Evolutionary conservation across 1,140 invertebrate species (phyloP).

Genomic region (Heliconius congener): DNA sequence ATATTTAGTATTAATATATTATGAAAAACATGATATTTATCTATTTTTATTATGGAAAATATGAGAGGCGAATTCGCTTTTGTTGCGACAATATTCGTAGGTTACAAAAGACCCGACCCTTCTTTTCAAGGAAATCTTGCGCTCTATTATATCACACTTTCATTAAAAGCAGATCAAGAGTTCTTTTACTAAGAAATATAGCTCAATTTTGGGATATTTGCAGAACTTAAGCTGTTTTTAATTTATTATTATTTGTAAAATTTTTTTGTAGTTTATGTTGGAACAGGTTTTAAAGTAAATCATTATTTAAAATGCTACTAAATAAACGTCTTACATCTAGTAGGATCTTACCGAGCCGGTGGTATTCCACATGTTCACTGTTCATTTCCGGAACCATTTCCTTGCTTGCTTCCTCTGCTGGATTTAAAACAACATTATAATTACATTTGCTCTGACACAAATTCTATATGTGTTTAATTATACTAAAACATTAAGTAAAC

Average conservation of each 20-base stretch:
- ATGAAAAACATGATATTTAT: no score
- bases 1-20: no score
- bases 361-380: constrained; percentile 62
- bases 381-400: constrained; percentile 47
- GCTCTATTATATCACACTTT: background rate
- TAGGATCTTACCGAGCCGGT: constrained; percentile 56
- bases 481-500: background rate
- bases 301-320: background rate
- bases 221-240: background rate
- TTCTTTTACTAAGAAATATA: background rate
- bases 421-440: background rate
- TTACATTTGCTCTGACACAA: background rate
- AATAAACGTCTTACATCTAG: background rate
- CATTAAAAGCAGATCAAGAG: background rate
- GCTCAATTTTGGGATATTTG: background rate
- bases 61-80: no score
- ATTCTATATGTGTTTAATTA: background rate
- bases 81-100: no score
- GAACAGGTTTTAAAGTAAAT: background rate
- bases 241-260: background rate
- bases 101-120: no score
- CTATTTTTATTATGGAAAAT: no score
- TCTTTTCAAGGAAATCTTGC: background rate
- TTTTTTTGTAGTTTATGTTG: background rate
- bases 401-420: constrained; percentile 55